These are phyloP conservation scores for Argyrosomus regius DNA, from an alignment of 2,797 vertebrate species.

Conservation along the genomic window DNA sequence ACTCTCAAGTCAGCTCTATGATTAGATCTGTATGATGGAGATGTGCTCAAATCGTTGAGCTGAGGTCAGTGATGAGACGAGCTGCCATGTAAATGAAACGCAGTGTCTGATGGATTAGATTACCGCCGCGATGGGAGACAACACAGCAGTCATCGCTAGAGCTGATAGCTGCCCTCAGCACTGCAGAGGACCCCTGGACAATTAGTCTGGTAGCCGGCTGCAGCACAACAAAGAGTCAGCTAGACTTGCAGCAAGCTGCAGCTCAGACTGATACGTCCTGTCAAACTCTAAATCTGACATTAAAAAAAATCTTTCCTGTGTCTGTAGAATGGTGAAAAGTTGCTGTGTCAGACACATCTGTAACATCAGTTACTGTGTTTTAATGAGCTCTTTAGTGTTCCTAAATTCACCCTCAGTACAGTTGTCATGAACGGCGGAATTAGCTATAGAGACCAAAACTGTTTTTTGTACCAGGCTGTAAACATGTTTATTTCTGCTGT, in stretches of 20 bases:
- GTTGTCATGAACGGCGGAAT: too few species aligned
- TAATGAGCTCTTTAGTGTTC: neutral
- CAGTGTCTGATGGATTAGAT: conserved; percentile 25
- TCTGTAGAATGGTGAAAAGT: neutral
- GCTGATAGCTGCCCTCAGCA: conserved; percentile 61
- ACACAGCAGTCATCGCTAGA: conserved; percentile 22
- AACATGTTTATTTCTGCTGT: too few species aligned
- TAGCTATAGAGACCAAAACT: too few species aligned
- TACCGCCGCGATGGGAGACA: conserved; percentile 8
- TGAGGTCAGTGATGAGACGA: conserved; percentile 3
- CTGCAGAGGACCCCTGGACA: conserved; percentile 63
- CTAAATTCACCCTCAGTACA: neutral
- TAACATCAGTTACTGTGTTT: neutral
- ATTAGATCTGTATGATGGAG: conserved; percentile 12
- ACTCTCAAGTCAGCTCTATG: neutral
- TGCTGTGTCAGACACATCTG: neutral
- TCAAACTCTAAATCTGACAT: neutral
- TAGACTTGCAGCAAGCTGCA: conserved; percentile 18
- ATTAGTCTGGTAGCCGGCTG: conserved; percentile 51
- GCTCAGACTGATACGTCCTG: neutral
- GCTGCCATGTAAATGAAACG: conserved; percentile 4
- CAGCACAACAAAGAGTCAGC: conserved; percentile 49
- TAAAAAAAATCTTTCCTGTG: neutral
- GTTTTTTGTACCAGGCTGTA: too few species aligned
- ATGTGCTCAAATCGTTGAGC: conserved; percentile 3